phyloP scores from a whole-genome alignment of 2,113 vertebrate species.

The Pyxicephalus adspersus region DNA sequence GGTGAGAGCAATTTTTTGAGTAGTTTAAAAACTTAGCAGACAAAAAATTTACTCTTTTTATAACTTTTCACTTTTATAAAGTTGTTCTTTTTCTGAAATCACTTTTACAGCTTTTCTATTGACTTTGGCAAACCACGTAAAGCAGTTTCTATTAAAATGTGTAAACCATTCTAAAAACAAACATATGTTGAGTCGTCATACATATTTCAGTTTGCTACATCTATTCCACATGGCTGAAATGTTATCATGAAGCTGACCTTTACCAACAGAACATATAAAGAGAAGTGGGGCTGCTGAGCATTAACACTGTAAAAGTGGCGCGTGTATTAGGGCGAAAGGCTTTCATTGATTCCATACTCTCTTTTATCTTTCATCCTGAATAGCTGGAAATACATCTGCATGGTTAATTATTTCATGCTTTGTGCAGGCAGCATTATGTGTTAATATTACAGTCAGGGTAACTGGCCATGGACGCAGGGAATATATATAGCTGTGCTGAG shows the following conservation, averaged over 20 bases:
- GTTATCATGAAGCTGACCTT: slow-evolving; percentile 6
- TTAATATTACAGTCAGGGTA: background rate
- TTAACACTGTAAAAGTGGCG: slow-evolving; percentile 15
- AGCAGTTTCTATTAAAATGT: slow-evolving; percentile 4
- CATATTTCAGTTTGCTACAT: background rate
- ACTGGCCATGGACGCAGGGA: background rate
- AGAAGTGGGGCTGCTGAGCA: too few species aligned
- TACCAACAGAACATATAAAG: too few species aligned
- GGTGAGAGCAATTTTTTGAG: too few species aligned
- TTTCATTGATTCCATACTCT: slow-evolving; percentile 39
- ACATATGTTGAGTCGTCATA: background rate
- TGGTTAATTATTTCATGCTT: slow-evolving; percentile 42
- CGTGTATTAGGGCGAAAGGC: slow-evolving; percentile 1
- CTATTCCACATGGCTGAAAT: background rate
- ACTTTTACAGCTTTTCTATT: background rate
- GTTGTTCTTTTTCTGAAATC: background rate
- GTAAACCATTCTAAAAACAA: background rate
- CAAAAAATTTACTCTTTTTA: too few species aligned
- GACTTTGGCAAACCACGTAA: background rate
- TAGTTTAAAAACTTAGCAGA: too few species aligned
- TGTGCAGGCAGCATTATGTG: slow-evolving; percentile 12
- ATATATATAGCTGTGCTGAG: background rate
- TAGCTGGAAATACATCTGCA: slow-evolving; percentile 11
- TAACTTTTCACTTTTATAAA: background rate
- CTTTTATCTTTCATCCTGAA: slow-evolving; percentile 40